Percentiles rank a stretch among this genome's conserved stretches.
These are phyloP conservation scores for Atethmia centrago DNA, from an alignment of 2,888 invertebrate species.

Conservation along the genomic window DNA sequence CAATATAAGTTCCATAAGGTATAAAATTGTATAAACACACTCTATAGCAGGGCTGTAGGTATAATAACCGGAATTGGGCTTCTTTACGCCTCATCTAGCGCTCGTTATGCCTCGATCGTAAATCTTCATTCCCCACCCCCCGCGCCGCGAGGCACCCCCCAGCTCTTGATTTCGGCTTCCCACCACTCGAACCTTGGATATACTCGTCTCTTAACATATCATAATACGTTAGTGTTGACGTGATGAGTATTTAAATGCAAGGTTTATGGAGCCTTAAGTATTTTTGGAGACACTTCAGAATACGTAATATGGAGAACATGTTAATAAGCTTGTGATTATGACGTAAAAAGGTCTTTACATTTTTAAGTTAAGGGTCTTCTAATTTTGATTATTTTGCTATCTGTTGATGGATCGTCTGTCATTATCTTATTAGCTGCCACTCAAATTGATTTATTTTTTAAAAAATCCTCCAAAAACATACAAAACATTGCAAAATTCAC, in stretches of 20 bases:
- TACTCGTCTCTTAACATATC: constrained; percentile 75
- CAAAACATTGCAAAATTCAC: constrained; percentile 18
- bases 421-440: constrained; percentile 19
- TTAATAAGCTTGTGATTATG: constrained; percentile 10
- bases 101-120: constrained; percentile 90
- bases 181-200: constrained; percentile 81
- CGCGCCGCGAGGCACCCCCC: constrained; percentile 53
- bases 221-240: constrained; percentile 77
- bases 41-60: constrained; percentile 77
- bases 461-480: constrained; percentile 17
- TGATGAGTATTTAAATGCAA: constrained; percentile 69
- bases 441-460: neutral
- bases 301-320: constrained; percentile 39
- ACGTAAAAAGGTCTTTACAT: constrained; percentile 7
- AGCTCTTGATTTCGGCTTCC: constrained; percentile 79
- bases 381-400: constrained; percentile 17
- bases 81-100: constrained; percentile 90
- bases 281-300: constrained; percentile 51
- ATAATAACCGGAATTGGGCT: constrained; percentile 89
- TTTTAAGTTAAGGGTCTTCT: constrained; percentile 6
- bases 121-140: constrained; percentile 87
- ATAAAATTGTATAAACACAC: constrained; percentile 73
- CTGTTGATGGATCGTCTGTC: constrained; percentile 4
- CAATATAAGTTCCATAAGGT: constrained; percentile 68
- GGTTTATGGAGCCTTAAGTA: constrained; percentile 47